These are phyloP conservation scores for Phengaris alcon DNA, from an alignment of 2,888 invertebrate species.

Conservation along the genomic window DNA sequence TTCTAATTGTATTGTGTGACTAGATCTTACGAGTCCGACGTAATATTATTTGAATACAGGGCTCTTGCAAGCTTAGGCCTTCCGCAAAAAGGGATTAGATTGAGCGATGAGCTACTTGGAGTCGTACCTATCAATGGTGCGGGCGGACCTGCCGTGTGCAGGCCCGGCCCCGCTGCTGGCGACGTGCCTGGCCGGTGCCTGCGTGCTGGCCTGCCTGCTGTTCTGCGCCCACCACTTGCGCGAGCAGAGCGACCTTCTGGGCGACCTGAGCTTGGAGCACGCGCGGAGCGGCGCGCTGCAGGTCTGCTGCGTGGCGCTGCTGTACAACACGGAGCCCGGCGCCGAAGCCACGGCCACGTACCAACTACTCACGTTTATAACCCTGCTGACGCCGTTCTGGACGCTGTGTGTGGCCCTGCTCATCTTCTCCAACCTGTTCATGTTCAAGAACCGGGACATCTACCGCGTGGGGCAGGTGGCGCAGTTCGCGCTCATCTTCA, in stretches of 20 bases:
- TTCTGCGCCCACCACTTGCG: not conserved
- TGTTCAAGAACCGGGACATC: constrained; percentile 32
- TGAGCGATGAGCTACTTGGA: not conserved
- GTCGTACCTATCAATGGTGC: not conserved
- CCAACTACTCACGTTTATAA: constrained; percentile 25
- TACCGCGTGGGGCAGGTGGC: constrained; percentile 33
- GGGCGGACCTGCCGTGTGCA: not conserved
- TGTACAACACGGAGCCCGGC: not conserved
- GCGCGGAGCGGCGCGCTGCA: constrained; percentile 3
- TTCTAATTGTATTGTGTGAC: too few species aligned
- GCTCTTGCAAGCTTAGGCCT: not conserved
- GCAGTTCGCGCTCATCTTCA: constrained; percentile 29
- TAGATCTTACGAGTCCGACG: too few species aligned
- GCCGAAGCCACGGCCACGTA: not conserved
- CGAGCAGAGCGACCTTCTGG: not conserved
- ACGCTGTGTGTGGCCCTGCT: constrained; percentile 35
- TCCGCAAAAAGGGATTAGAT: not conserved
- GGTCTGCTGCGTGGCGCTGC: constrained; percentile 8
- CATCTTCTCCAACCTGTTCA: constrained; percentile 37
- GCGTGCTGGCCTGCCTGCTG: not conserved
- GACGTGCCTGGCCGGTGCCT: not conserved
- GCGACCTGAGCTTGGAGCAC: constrained; percentile 4
- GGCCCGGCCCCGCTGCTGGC: not conserved
- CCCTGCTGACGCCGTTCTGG: constrained; percentile 35
- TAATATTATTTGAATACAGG: too few species aligned